Evolutionary conservation across 2,797 vertebrate species (phyloP), one percentile per base, ranked within the genome.

Genomic region (Hoplostethus atlanticus): DNA sequence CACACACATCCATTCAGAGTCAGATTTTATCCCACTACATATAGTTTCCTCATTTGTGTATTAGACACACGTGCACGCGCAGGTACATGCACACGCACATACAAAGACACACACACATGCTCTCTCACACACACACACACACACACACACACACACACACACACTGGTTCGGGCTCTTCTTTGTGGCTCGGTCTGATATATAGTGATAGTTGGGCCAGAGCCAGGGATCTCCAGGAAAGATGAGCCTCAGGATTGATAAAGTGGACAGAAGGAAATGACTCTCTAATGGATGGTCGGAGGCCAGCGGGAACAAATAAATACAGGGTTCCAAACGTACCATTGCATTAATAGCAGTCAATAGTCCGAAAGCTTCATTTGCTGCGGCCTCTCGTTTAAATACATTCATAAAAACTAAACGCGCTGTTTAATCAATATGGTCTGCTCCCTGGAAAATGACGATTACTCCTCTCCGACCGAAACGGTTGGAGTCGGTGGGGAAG

Each of bases 181-280:
- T 56, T 62, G 70, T 73, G 68, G 64, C 73, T 85, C 75, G 64
- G 40, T 59, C 85, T 79, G 76, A 84, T 53, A 68, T 73, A 69
- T 73, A 79, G 63, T 25, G 61, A 71, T 51, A 58, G 65, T 42
- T 89, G 76, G 75, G 68, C 5, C 21, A 9, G 12, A 70, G 88
- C 84, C 87, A 88, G 68, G 64, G 53, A 83, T 88, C 85, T 83
- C 61, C 71, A 66, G 87, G 79, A 87, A 83, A 90, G 77, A 85
- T 68, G 80, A 81, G 70, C 65, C 73, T 83, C 75, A 74, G 72
- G 76, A 76, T 79, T 91, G 87, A 91, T 89, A 77, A 87, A 86
- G 79, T 83, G 71, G 56, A 84, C 73, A 71, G 81, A 73, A 78
- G 82, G 89, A 91, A 87, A 92, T 77, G 50, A 87, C 81, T 77